These are phyloP conservation scores for Hypomecis atomaria DNA, from an alignment of 2,888 invertebrate species.

Conservation along the genomic window DNA sequence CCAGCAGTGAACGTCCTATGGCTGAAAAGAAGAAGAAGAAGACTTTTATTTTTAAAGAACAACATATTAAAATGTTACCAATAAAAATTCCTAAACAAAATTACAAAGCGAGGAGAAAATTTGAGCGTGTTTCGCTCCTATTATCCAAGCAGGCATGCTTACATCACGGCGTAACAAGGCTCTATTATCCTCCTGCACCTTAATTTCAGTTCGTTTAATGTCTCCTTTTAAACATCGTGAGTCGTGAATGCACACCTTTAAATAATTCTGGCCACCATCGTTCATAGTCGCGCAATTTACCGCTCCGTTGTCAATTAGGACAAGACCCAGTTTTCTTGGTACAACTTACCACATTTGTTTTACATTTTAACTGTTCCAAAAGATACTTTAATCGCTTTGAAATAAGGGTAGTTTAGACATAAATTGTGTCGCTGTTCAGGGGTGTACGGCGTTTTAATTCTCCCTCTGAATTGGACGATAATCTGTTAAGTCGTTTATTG, in stretches of 20 bases:
- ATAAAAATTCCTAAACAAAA: not conserved
- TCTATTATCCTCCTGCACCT: slow-evolving; percentile 3
- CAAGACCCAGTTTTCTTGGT: slow-evolving; percentile 35
- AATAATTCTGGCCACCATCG: slow-evolving; percentile 36
- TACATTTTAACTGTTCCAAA: slow-evolving; percentile 22
- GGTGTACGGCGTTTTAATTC: slow-evolving; percentile 39
- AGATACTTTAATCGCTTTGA: slow-evolving; percentile 14
- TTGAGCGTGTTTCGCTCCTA: not conserved
- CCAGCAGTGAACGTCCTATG: too few relatives aligned
- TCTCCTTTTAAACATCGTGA: slow-evolving; percentile 19
- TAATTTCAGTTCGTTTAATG: slow-evolving; percentile 26
- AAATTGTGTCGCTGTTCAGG: slow-evolving; percentile 8
- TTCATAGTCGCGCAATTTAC: slow-evolving; percentile 42
- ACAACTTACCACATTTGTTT: slow-evolving; percentile 24
- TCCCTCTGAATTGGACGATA: slow-evolving; percentile 35
- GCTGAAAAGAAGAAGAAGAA: too few relatives aligned
- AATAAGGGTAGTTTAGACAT: slow-evolving; percentile 14
- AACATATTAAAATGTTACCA: too few relatives aligned
- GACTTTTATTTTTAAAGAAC: too few relatives aligned
- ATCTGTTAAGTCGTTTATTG: slow-evolving; percentile 41
- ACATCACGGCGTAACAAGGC: slow-evolving; percentile 6
- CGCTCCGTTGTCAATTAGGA: slow-evolving; percentile 44
- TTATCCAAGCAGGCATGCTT: not conserved
- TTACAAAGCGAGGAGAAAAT: not conserved
- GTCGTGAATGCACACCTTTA: slow-evolving; percentile 32